Conservation (phyloP, 2,888 invertebrate species). For the Electrophaes corylata region DNA sequence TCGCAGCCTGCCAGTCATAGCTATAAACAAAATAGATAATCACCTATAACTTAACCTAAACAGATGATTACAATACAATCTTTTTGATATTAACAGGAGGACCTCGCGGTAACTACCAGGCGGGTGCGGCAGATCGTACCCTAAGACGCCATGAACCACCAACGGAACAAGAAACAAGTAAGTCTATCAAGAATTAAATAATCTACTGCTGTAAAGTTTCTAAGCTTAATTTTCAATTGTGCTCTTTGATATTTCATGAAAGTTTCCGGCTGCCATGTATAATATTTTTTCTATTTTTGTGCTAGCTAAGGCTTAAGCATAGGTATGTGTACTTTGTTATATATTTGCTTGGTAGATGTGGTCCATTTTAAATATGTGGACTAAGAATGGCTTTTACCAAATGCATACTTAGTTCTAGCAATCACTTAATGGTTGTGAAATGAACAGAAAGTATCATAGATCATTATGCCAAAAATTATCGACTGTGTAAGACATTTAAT, state of each 20-base stretch:
- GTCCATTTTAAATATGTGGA: not conserved
- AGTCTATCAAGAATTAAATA: constrained; percentile 42
- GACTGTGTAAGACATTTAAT: no score
- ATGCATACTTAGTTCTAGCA: not conserved
- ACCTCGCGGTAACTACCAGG: constrained; percentile 71
- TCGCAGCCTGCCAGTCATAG: no score
- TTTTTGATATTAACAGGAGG: constrained; percentile 51
- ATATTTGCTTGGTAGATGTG: constrained; percentile 9
- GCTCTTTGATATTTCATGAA: not conserved
- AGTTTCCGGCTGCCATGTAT: not conserved
- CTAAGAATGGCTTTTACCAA: not conserved
- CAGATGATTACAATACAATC: not conserved
- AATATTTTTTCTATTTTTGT: constrained; percentile 20
- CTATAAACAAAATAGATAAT: not conserved
- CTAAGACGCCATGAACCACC: constrained; percentile 74
- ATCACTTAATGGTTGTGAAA: not conserved
- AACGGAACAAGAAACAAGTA: constrained; percentile 74
- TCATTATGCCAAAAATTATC: no score
- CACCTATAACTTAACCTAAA: not conserved
- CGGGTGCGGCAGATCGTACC: constrained; percentile 69
- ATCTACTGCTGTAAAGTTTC: not conserved
- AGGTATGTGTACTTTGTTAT: constrained; percentile 22
- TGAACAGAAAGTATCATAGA: constrained; percentile 6
- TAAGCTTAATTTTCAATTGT: not conserved
- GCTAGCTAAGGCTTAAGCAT: constrained; percentile 35